These are phyloP conservation scores for Diabrotica virgifera DNA, from an alignment of 1,140 invertebrate species.

Conservation along the genomic window DNA sequence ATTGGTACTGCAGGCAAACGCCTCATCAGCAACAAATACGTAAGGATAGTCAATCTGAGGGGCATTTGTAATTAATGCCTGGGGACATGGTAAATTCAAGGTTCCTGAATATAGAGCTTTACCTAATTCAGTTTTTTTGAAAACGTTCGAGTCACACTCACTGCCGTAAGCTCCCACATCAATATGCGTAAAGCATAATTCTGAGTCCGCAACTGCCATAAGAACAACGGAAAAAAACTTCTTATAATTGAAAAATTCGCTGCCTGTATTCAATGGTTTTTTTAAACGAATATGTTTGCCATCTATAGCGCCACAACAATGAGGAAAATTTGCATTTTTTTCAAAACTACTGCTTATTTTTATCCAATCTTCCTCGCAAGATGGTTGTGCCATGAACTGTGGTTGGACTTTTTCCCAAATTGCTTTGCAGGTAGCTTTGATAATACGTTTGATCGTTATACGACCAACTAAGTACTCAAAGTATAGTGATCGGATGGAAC, in stretches of 20 bases:
- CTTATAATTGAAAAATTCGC: too few relatives aligned
- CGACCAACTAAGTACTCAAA: neutral
- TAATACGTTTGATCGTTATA: neutral
- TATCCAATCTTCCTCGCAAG: neutral
- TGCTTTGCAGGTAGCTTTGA: neutral
- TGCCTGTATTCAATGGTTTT: too few relatives aligned
- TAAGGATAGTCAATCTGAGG: too few relatives aligned
- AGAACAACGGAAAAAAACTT: conserved; percentile 18
- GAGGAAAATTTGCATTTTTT: too few relatives aligned
- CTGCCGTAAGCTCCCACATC: conserved; percentile 12
- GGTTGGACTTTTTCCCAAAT: conserved; percentile 6
- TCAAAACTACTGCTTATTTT: neutral
- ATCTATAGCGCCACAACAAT: too few relatives aligned
- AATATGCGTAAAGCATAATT: conserved; percentile 9
- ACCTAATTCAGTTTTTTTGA: neutral
- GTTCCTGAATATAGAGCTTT: too few relatives aligned
- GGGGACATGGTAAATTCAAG: too few relatives aligned
- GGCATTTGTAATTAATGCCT: too few relatives aligned
- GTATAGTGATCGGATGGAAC: too few relatives aligned
- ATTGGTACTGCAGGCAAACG: too few relatives aligned
- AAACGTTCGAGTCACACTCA: neutral
- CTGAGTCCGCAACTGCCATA: conserved; percentile 14
- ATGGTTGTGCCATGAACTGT: neutral
- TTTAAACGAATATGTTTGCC: too few relatives aligned
- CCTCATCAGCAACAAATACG: too few relatives aligned